These are phyloP conservation scores for Calliopum simillimum DNA, from an alignment of 2,888 invertebrate species.

Conservation along the genomic window DNA sequence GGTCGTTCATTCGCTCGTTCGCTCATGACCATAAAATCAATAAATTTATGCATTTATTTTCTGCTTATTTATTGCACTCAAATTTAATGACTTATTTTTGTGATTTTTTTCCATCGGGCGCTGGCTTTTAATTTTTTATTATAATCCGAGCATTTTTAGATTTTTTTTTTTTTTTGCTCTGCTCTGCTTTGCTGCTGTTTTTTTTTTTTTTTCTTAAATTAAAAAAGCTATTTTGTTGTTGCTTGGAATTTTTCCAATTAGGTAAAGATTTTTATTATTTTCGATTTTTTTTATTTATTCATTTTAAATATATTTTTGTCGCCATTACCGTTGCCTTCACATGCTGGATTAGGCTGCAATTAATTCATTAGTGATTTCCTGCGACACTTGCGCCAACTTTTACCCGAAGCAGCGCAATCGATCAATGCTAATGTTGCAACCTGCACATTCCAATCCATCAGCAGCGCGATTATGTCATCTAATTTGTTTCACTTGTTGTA, in stretches of 20 bases:
- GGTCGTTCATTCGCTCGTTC: neutral
- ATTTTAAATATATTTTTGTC: slow-evolving; percentile 28
- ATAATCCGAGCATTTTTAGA: slow-evolving; percentile 14
- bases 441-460: neutral
- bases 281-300: neutral
- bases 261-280: slow-evolving; percentile 10
- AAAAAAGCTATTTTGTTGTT: neutral
- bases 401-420: neutral
- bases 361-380: slow-evolving; percentile 49
- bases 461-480: slow-evolving; percentile 17
- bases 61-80: slow-evolving; percentile 57
- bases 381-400: slow-evolving; percentile 35
- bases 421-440: neutral
- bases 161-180: neutral
- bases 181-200: too few relatives aligned
- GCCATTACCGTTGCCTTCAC: slow-evolving; percentile 24
- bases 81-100: slow-evolving; percentile 60
- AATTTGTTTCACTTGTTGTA: neutral
- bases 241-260: neutral
- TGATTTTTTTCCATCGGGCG: slow-evolving; percentile 39
- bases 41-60: slow-evolving; percentile 57
- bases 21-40: slow-evolving; percentile 1
- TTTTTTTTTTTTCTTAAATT: neutral
- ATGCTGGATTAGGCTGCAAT: slow-evolving; percentile 37
- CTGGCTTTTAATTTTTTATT: slow-evolving; percentile 24